A percentile compares a stretch with the other conserved stretches of the same genome.
These are phyloP conservation scores for Brachionus asplanchnoidis DNA, from an alignment of 1,140 invertebrate species.

Conservation along the genomic window DNA sequence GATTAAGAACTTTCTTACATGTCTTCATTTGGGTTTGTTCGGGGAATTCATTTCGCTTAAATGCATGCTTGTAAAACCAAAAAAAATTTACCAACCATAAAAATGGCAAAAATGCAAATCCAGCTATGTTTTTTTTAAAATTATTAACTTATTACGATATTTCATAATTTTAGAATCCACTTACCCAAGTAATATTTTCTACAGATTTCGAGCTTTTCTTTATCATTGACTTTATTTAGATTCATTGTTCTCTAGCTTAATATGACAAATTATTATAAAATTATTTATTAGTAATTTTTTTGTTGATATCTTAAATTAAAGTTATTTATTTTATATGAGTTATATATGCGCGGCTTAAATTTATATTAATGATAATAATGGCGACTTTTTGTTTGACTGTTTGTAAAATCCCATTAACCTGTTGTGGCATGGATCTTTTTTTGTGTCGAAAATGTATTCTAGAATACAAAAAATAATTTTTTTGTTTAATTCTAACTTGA, in stretches of 20 bases:
- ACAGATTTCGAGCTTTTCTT: slow-evolving; percentile 38
- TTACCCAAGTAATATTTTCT: slow-evolving; percentile 37
- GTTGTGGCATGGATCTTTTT: no score
- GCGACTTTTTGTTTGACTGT: neutral
- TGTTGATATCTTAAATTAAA: neutral
- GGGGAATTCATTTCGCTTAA: slow-evolving; percentile 5
- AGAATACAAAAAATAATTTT: neutral
- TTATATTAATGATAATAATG: neutral
- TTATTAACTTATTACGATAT: neutral
- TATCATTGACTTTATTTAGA: slow-evolving; percentile 25
- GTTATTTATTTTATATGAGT: neutral
- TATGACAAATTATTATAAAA: neutral
- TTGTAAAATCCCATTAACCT: neutral
- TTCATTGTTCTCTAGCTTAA: neutral
- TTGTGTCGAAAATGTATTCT: no score
- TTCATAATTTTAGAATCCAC: neutral
- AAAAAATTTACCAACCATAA: slow-evolving; percentile 39
- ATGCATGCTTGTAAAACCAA: slow-evolving; percentile 42
- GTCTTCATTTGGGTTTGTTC: slow-evolving; percentile 26
- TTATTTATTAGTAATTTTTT: neutral
- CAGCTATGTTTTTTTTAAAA: neutral
- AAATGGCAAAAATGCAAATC: slow-evolving; percentile 41
- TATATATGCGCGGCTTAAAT: neutral
- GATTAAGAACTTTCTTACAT: neutral
- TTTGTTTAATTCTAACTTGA: neutral